Percentiles rank a stretch among this genome's conserved stretches.
Conservation (phyloP, 2,797 vertebrate species). For the Kryptolebias ocellatus region DNA sequence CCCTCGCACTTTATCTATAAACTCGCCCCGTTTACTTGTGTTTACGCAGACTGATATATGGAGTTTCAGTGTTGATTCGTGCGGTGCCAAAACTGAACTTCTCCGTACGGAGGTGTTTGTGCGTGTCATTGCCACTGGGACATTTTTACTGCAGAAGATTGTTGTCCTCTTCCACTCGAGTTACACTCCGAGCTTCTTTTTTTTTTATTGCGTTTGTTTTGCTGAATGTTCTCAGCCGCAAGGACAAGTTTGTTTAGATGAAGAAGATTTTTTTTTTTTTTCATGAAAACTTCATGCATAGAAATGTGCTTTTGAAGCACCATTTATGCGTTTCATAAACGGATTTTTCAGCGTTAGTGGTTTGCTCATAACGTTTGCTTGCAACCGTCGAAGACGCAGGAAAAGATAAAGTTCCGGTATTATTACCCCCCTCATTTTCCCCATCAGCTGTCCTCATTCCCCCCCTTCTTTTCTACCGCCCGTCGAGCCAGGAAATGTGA, state of each 20-base stretch:
- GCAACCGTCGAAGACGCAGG: slow-evolving; percentile 50
- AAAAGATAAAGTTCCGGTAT: slow-evolving; percentile 51
- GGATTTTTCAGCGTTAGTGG: slow-evolving; percentile 15
- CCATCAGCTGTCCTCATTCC: slow-evolving; percentile 65
- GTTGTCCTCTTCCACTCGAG: slow-evolving; percentile 20
- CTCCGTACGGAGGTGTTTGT: slow-evolving; percentile 33
- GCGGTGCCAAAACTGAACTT: slow-evolving; percentile 47
- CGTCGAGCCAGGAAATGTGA: slow-evolving; percentile 59
- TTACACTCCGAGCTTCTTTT: slow-evolving; percentile 7
- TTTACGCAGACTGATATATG: slow-evolving; percentile 66
- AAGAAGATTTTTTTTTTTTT: slow-evolving; percentile 44
- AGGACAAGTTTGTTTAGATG: slow-evolving; percentile 38
- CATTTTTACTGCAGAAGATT: slow-evolving; percentile 27
- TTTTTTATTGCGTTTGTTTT: slow-evolving; percentile 6
- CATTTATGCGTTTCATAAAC: slow-evolving; percentile 26
- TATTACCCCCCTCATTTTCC: slow-evolving; percentile 60
- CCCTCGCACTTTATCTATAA: slow-evolving; percentile 64
- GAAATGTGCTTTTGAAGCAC: not conserved
- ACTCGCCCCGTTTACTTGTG: slow-evolving; percentile 55
- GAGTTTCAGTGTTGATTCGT: slow-evolving; percentile 68
- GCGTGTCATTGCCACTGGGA: slow-evolving; percentile 28
- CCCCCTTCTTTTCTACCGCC: slow-evolving; percentile 44
- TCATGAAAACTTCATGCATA: not conserved
- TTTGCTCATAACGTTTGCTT: slow-evolving; percentile 27
- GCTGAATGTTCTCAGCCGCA: slow-evolving; percentile 25